Percentiles rank a stretch among this genome's conserved stretches.
Evolutionary conservation across 2,888 invertebrate species (phyloP).

Genomic region (Drosophila trichaetosa): DNA sequence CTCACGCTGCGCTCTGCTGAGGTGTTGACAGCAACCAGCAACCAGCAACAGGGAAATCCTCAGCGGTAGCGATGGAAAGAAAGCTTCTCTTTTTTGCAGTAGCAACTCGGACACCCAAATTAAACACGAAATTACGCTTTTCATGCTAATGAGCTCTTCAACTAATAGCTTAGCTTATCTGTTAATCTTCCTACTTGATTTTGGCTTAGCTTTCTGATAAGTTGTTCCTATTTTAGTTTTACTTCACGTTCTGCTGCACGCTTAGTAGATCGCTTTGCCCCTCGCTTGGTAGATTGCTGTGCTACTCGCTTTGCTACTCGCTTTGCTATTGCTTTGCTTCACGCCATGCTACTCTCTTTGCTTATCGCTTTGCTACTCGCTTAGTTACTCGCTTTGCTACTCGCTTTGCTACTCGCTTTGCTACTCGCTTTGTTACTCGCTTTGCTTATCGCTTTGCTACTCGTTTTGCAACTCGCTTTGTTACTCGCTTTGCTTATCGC

Average conservation of each 20-base stretch:
- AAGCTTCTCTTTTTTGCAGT: not conserved
- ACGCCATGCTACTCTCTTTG: not conserved
- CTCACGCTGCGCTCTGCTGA: constrained; percentile 43
- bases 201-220: not conserved
- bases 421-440: not conserved
- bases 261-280: not conserved
- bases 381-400: no score
- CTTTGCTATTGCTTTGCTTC: not conserved
- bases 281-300: not conserved
- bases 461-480: not conserved
- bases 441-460: not conserved
- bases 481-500: no score
- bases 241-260: not conserved
- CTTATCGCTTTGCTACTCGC: not conserved
- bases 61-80: not conserved
- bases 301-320: not conserved
- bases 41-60: constrained; percentile 1
- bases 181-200: not conserved
- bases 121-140: not conserved
- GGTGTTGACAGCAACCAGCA: constrained; percentile 45
- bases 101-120: not conserved
- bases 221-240: not conserved
- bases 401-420: no score
- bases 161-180: not conserved
- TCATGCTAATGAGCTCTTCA: not conserved